Base-by-base conservation (phyloP, 2,113 vertebrate genomes). In the Chionodraco myersi region DNA sequence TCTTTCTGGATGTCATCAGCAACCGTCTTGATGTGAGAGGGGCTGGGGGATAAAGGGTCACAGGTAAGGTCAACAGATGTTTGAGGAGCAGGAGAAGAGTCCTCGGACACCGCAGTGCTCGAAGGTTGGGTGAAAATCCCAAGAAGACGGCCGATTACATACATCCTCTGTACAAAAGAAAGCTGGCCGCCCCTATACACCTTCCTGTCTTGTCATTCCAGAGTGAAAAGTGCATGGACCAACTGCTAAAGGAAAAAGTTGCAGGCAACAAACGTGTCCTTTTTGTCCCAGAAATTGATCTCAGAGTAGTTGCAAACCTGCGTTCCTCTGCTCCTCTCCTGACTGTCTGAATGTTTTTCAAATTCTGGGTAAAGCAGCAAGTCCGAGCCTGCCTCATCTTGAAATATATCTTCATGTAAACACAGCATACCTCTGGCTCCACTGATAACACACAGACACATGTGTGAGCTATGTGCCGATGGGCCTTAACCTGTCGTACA, bases 1-100 rank as follows among this genome's bases (percentile, higher is more conserved):
- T 86, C 87, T 49, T 30, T 82, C 10, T 77, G 81, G 1, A 26
- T 26, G 26, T 91, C 90, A 72, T 89, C 64, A 0, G 52, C 4
- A 3, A 26, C 52, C 8, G 67, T 68, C 44, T 83, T 66, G 48
- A 67, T 84, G 54, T 23, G 30, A 57, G 80, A 52, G 3, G 75
- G 49, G 69, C 86, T 89, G 70, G 21, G 18, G 23, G 76, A 69
- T 14, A 80, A 54, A 78, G 54, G 34, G n/a, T 62, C 9, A 67
- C 30, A 82, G n/a, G 72, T 51, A 36, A 67, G 12, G 52, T 85
- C 77, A 87, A 2, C 45, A 68, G 53, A 36, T n/a, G 60, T 44
- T 60, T 62, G 45, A 10, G 49, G 9, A 49, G 65, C 72, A 52
- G 44, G 11, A 64, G 62, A 61, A 15, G 58, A 82, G 59, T 85